A percentile compares a stretch with the other conserved stretches of the same genome.
Evolutionary conservation across 2,113 vertebrate genomes (phyloP).

Genomic region (Bubo scandiacus): DNA sequence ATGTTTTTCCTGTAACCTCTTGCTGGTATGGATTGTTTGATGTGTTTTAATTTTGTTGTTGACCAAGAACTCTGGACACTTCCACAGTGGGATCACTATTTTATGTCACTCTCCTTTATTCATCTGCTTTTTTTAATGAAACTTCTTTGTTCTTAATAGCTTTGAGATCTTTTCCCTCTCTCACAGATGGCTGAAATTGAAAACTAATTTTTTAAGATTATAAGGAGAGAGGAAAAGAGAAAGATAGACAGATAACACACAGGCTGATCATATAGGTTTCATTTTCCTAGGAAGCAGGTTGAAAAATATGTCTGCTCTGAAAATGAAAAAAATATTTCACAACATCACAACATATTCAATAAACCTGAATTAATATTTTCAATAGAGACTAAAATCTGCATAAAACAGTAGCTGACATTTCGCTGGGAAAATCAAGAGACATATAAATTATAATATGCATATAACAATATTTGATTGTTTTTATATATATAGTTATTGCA

Average conservation of each 20-base stretch:
- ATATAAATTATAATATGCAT: neutral
- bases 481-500: neutral
- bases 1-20: neutral
- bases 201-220: neutral
- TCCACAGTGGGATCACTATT: neutral
- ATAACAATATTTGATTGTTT: neutral
- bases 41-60: neutral
- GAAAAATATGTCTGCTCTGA: neutral
- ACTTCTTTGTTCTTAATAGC: neutral
- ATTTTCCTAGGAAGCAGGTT: neutral
- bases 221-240: neutral
- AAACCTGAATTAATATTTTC: neutral
- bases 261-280: neutral
- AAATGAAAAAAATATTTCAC: neutral
- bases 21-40: neutral
- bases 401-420: neutral
- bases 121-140: neutral
- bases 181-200: neutral
- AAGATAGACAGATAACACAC: neutral
- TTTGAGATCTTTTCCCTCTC: neutral
- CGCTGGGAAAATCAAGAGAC: neutral
- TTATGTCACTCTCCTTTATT: neutral
- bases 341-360: neutral
- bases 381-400: neutral
- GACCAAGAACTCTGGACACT: neutral